These are phyloP conservation scores for Bembecia ichneumoniformis DNA, from an alignment of 2,888 invertebrate genomes.

Conservation along the genomic window DNA sequence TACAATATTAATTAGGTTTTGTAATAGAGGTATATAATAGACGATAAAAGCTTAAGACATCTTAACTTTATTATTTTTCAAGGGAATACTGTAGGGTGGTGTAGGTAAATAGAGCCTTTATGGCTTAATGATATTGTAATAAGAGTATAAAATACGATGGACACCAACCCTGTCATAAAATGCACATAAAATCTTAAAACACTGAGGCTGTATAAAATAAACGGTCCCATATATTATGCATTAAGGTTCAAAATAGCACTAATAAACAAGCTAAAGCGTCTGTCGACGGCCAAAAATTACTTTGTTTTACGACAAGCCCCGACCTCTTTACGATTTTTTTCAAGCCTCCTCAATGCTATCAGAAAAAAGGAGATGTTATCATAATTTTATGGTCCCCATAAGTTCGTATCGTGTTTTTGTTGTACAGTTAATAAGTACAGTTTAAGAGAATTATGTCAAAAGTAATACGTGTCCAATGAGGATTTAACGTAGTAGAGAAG, in stretches of 20 bases:
- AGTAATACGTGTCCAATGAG: too few relatives aligned
- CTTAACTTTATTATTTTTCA: too few relatives aligned
- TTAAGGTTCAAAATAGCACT: neutral
- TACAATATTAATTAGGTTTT: too few relatives aligned
- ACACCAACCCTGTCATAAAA: neutral
- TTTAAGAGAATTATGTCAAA: too few relatives aligned
- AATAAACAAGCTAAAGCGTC: neutral
- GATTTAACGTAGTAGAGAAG: too few relatives aligned
- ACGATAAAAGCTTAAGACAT: too few relatives aligned
- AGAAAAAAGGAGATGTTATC: neutral
- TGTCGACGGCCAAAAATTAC: conserved; percentile 4
- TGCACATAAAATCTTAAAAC: neutral
- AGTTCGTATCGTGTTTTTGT: neutral
- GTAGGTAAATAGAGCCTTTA: too few relatives aligned
- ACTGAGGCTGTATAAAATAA: neutral
- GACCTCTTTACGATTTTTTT: conserved; percentile 7
- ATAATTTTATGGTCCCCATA: conserved; percentile 5
- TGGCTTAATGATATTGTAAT: too few relatives aligned
- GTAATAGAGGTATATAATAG: too few relatives aligned
- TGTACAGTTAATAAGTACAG: too few relatives aligned
- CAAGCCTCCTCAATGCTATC: conserved; percentile 1
- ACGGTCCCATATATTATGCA: neutral
- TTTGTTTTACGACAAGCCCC: conserved; percentile 4
- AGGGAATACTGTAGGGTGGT: too few relatives aligned
- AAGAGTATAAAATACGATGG: too few relatives aligned